Percentiles rank a stretch among this genome's conserved stretches.
phyloP scores from a whole-genome alignment of 1,140 invertebrate genomes.

The Cydia splendana region DNA sequence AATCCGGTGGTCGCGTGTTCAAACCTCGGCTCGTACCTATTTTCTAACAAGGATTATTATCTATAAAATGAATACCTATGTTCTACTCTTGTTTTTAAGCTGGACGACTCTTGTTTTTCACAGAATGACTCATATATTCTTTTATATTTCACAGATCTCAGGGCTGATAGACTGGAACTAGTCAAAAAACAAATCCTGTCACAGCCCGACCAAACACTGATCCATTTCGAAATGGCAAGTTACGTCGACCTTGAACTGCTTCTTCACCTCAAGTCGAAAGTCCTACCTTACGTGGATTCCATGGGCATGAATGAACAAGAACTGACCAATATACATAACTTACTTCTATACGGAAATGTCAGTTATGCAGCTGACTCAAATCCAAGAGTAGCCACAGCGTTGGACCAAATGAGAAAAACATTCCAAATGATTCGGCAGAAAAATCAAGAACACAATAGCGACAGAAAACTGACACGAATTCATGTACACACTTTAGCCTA shows the following conservation, averaged over 20 bases:
- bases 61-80: too few relatives aligned
- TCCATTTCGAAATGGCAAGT: slow-evolving; percentile 95
- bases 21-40: too few relatives aligned
- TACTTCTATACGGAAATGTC: slow-evolving; percentile 85
- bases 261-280: slow-evolving; percentile 83
- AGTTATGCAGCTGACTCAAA: slow-evolving; percentile 89
- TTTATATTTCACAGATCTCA: slow-evolving; percentile 79
- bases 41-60: too few relatives aligned
- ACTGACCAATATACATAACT: slow-evolving; percentile 87
- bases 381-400: slow-evolving; percentile 88
- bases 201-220: slow-evolving; percentile 82
- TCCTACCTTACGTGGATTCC: slow-evolving; percentile 91
- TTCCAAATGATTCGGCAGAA: slow-evolving; percentile 82
- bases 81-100: too few relatives aligned
- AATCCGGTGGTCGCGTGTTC: too few relatives aligned
- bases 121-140: slow-evolving; percentile 4
- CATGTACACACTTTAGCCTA: slow-evolving; percentile 94
- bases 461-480: slow-evolving; percentile 85
- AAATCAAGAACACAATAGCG: slow-evolving; percentile 70
- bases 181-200: slow-evolving; percentile 85
- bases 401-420: slow-evolving; percentile 91
- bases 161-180: slow-evolving; percentile 83
- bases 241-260: slow-evolving; percentile 88
- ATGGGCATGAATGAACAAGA: slow-evolving; percentile 96
- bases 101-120: neutral